Base-by-base conservation (phyloP, 2,888 invertebrate species). In the Leucoptera coffeella region DNA sequence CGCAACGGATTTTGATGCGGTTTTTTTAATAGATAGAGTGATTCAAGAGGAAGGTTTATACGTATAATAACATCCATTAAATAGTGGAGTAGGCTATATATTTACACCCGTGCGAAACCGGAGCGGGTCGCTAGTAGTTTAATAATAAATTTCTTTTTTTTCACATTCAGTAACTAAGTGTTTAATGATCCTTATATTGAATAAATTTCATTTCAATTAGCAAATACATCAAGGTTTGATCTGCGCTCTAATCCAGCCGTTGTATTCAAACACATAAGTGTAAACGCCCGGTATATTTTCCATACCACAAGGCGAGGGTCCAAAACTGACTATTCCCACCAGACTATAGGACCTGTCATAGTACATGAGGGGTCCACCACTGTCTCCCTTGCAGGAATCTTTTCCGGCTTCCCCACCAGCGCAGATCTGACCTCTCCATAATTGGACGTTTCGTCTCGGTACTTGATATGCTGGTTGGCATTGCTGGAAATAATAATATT, bases 381-480 rank as follows among this genome's bases (percentile, higher is more conserved):
- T 77, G 39, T 80, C 80, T 0, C 80, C 79, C 21, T 60, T 48
- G 38, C 80, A 81, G 1, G 79, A 74, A 45, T 80, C 80, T 35
- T 64, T 62, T 2, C 71, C 73, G 11, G 39, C 44, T 23, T 53
- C 51, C 1, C 79, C 80, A 1, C 80, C 80, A 1, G 78, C 78
- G 43, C 80, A 81, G 3, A 80, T 30, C 30, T 56, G 57, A 3
- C 44, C 39, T 1, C 34, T 29, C 48, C 48, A 49, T 6, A 58
- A 28, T 0, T 35, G 12, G 1, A 50, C 30, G n/a, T 29, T 35
- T 2, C 43, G 32, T 12, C 19, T 5, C 10, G 12, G 7, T 9
- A 19, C 14, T 8, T n/a, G 13, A 20, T 28, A 28, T 5, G 24
- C 10, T 3, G 14, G 12, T 8, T 28, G 23, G 14, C 28, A 28